These are phyloP conservation scores for Eurystomus glaucurus DNA, from an alignment of 2,797 vertebrate species.

Conservation along the genomic window DNA sequence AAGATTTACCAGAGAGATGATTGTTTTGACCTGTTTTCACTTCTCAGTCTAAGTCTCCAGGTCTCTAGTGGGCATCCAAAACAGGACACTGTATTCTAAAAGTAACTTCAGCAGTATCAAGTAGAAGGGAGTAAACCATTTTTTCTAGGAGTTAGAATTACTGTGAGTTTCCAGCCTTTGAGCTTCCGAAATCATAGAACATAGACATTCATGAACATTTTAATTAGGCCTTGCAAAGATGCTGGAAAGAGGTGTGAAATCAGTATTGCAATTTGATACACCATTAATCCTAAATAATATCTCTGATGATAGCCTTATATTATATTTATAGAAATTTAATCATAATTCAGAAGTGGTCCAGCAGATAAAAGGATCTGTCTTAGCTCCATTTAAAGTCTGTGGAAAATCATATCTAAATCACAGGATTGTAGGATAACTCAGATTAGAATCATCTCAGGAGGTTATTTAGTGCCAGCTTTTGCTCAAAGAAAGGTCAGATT, in stretches of 20 bases:
- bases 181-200: background rate
- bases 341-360: background rate
- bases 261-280: background rate
- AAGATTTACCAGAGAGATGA: background rate
- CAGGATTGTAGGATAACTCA: background rate
- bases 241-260: background rate
- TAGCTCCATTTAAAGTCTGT: background rate
- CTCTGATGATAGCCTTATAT: background rate
- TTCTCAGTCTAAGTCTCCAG: background rate
- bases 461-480: background rate
- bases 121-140: background rate
- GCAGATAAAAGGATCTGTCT: background rate
- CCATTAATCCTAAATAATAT: background rate
- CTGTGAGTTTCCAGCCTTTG: background rate
- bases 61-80: background rate
- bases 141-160: background rate
- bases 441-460: background rate
- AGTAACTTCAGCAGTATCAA: background rate
- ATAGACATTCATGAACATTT: background rate
- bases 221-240: background rate
- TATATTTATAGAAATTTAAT: slow-evolving; percentile 2
- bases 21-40: background rate
- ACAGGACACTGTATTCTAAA: background rate
- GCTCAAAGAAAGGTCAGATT: background rate
- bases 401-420: background rate